Conservation (phyloP, 2,797 vertebrate species). For the Lacerta viridis region DNA sequence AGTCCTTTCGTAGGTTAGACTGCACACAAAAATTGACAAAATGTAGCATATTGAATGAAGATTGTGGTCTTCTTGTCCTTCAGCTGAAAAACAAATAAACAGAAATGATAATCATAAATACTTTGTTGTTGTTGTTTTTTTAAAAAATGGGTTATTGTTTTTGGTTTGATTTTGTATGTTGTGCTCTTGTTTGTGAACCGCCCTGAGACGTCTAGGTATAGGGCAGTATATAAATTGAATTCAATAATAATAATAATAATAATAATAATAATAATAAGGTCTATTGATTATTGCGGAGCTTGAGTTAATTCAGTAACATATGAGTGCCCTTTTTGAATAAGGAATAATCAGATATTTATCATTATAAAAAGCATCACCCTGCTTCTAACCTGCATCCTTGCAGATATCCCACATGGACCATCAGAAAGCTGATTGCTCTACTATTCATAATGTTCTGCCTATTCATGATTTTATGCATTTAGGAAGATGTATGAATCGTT, state of each 20-base stretch:
- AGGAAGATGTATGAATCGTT: too few relatives aligned
- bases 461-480: too few relatives aligned
- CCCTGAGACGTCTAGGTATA: too few relatives aligned
- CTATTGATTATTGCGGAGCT: background rate
- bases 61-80: background rate
- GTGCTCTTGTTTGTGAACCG: too few relatives aligned
- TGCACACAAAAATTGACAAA: background rate
- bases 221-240: too few relatives aligned
- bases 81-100: background rate
- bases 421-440: background rate
- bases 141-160: too few relatives aligned
- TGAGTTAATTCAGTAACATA: background rate
- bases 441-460: too few relatives aligned
- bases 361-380: background rate
- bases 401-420: background rate
- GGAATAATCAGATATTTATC: background rate
- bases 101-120: too few relatives aligned
- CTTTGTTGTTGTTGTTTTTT: too few relatives aligned
- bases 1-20: background rate
- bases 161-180: too few relatives aligned
- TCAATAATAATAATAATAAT: too few relatives aligned
- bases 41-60: background rate
- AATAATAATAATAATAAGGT: background rate
- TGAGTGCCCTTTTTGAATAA: background rate
- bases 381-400: background rate